phyloP scores from a whole-genome alignment of 2,113 vertebrate species.

The Pardalotus punctatus region DNA sequence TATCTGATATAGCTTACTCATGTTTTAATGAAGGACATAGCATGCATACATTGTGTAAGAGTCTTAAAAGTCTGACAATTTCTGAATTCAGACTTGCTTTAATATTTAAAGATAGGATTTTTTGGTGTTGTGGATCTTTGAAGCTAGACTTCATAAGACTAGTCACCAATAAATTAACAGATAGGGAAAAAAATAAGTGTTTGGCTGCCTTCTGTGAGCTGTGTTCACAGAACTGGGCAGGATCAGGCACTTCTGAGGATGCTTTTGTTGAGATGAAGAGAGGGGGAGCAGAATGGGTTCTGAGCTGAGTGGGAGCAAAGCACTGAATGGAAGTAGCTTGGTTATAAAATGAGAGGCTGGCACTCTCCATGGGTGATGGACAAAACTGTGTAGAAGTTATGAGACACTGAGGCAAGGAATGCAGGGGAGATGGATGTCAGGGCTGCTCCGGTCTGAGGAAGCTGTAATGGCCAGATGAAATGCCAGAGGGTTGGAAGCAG shows the following conservation, averaged over 20 bases:
- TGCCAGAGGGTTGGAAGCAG: neutral
- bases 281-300: accelerated
- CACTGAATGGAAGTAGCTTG: neutral
- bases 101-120: neutral
- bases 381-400: neutral
- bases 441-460: neutral
- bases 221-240: neutral
- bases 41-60: neutral
- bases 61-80: neutral
- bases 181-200: neutral
- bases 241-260: neutral
- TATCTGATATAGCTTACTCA: neutral
- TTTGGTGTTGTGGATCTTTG: neutral
- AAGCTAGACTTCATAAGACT: neutral
- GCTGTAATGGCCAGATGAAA: neutral
- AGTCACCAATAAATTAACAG: neutral
- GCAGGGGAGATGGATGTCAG: neutral
- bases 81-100: conserved; percentile 18
- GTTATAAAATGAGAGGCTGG: neutral
- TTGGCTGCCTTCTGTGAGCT: neutral
- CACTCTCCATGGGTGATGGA: neutral
- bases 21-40: neutral
- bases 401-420: neutral
- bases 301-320: neutral
- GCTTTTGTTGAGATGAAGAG: neutral